These are phyloP conservation scores for Archivesica marissinica DNA, from an alignment of 1,140 invertebrate species.

Conservation along the genomic window DNA sequence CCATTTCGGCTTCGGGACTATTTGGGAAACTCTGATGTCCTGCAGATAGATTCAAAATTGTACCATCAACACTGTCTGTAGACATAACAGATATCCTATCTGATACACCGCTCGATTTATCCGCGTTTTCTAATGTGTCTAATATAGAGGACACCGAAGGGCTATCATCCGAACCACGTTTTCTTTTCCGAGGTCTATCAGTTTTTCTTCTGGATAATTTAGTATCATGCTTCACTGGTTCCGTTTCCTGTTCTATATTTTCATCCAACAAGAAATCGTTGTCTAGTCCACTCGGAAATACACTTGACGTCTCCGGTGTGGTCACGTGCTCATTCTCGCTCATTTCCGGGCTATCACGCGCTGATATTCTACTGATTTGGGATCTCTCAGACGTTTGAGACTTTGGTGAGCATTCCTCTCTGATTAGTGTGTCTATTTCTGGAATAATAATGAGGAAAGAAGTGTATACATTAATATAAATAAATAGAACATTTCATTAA, in stretches of 20 bases:
- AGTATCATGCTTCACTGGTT: constrained; percentile 64
- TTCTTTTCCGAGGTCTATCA: constrained; percentile 80
- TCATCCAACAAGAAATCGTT: constrained; percentile 79
- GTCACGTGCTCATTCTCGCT: not conserved
- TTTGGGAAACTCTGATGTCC: constrained; percentile 39
- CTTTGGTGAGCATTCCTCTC: not conserved
- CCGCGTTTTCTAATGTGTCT: not conserved
- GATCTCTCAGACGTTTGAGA: constrained; percentile 25
- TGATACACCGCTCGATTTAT: constrained; percentile 13
- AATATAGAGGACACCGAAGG: constrained; percentile 21
- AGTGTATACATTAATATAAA: too few species aligned
- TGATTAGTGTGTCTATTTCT: not conserved
- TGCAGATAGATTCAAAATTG: constrained; percentile 23
- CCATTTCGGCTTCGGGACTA: constrained; percentile 20
- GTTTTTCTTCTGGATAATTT: constrained; percentile 82
- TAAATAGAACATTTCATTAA: too few species aligned
- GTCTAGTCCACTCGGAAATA: constrained; percentile 70
- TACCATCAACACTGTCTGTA: constrained; percentile 18
- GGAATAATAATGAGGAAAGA: not conserved
- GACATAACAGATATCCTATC: constrained; percentile 39
- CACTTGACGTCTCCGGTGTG: constrained; percentile 2
- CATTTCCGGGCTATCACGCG: constrained; percentile 1
- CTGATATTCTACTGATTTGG: not conserved
- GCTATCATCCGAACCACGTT: constrained; percentile 65
- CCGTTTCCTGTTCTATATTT: constrained; percentile 42